Percentiles rank a stretch among this genome's conserved stretches.
These are phyloP conservation scores for Camponotus fellah DNA, from an alignment of 2,888 invertebrate species.

Conservation along the genomic window DNA sequence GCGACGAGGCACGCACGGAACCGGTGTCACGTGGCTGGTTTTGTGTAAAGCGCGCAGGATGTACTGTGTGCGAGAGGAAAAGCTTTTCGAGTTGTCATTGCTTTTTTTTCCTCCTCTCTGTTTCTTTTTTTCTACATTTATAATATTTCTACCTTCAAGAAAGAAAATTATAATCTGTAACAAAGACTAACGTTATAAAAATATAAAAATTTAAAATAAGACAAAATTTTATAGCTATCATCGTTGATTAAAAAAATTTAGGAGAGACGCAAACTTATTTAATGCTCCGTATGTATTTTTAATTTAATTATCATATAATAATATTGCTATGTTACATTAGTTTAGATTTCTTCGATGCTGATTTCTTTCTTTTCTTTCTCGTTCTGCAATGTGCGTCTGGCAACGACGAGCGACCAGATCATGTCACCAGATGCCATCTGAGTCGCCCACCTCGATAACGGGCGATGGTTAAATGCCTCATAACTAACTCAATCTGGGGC, in stretches of 20 bases:
- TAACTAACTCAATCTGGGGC: slow-evolving; percentile 82
- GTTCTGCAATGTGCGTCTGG: slow-evolving; percentile 62
- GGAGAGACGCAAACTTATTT: neutral
- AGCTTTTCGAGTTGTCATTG: neutral
- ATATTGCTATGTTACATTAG: slow-evolving; percentile 30
- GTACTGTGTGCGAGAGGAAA: neutral
- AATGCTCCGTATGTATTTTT: neutral
- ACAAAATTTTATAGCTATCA: too few species aligned
- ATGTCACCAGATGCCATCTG: slow-evolving; percentile 81
- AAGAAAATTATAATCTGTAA: neutral
- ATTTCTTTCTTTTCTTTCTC: slow-evolving; percentile 45
- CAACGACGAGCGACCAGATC: slow-evolving; percentile 70
- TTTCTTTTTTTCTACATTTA: neutral
- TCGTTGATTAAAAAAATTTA: neutral
- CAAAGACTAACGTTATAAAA: neutral
- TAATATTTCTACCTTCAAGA: neutral
- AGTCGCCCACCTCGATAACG: slow-evolving; percentile 82
- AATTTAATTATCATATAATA: slow-evolving; percentile 14
- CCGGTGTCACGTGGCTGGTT: slow-evolving; percentile 68
- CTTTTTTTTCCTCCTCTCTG: neutral
- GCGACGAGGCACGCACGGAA: slow-evolving; percentile 54
- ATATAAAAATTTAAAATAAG: neutral
- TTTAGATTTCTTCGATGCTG: slow-evolving; percentile 36
- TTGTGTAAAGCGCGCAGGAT: slow-evolving; percentile 8
- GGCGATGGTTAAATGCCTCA: slow-evolving; percentile 77